Conservation (phyloP, 2,888 invertebrate genomes). For the Lepidochrysops patricia region DNA sequence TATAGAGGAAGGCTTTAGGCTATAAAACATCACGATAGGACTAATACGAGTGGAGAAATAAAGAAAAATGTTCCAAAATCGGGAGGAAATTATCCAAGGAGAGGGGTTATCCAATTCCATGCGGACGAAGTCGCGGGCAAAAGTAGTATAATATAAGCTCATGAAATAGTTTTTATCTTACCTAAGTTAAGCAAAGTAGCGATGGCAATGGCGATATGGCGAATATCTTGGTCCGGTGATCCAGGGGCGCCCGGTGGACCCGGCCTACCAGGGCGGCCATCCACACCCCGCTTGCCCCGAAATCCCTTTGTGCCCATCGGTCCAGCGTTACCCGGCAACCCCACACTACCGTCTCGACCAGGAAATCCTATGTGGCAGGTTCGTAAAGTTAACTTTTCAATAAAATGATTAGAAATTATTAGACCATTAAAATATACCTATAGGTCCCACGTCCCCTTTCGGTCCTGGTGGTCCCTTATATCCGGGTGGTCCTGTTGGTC, state of each 20-base stretch:
- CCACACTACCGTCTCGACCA: background rate
- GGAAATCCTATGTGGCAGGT: background rate
- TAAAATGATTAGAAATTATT: too few relatives aligned
- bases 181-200: background rate
- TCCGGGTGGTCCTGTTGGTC: background rate
- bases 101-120: too few relatives aligned
- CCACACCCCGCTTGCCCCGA: background rate
- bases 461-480: background rate
- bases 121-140: too few relatives aligned
- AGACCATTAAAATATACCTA: too few relatives aligned
- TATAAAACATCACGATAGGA: too few relatives aligned
- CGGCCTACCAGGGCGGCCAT: background rate
- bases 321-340: background rate
- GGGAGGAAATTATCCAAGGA: too few relatives aligned
- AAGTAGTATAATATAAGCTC: too few relatives aligned
- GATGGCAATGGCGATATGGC: background rate
- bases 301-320: background rate
- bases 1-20: too few relatives aligned
- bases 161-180: too few relatives aligned
- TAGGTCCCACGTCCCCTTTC: background rate
- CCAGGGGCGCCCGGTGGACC: background rate
- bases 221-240: background rate
- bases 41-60: too few relatives aligned
- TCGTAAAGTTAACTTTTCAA: too few relatives aligned
- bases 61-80: too few relatives aligned